Conservation (phyloP, 2,888 invertebrate species). For the Chironomus riparius region DNA sequence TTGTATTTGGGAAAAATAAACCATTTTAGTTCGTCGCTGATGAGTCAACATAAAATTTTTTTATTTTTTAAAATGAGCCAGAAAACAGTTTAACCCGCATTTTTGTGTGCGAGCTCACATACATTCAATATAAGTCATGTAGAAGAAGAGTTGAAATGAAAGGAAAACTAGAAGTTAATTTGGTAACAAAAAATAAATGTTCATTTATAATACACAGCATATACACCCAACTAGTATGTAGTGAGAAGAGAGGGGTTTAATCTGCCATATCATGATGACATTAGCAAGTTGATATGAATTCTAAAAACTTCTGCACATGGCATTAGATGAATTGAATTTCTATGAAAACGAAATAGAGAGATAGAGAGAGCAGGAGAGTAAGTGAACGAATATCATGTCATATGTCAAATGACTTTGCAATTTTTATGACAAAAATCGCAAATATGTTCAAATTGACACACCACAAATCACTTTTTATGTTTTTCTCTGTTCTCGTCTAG, state of each 20-base stretch:
- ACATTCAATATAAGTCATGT: no score
- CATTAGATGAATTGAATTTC: background rate
- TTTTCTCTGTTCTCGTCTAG: background rate
- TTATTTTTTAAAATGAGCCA: background rate
- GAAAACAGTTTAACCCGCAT: background rate
- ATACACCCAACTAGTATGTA: background rate
- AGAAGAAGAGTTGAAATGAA: no score
- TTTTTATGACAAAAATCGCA: background rate
- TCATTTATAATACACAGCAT: background rate
- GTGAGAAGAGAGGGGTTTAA: background rate
- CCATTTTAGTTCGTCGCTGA: background rate
- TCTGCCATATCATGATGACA: background rate
- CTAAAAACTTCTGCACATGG: background rate
- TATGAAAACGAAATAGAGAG: background rate
- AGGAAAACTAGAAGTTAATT: background rate
- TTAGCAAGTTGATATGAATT: background rate
- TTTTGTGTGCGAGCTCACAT: background rate
- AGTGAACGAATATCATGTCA: conserved; percentile 12
- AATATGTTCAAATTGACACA: background rate
- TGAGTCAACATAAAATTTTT: background rate
- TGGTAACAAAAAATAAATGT: background rate
- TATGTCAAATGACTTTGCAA: conserved; percentile 11
- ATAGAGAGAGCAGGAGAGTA: background rate
- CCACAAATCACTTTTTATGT: background rate
- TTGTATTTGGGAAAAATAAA: no score